Percentiles rank a stretch among this genome's conserved stretches.
Evolutionary conservation across 1,140 invertebrate genomes (phyloP).

Genomic region (Rhyzopertha dominica): DNA sequence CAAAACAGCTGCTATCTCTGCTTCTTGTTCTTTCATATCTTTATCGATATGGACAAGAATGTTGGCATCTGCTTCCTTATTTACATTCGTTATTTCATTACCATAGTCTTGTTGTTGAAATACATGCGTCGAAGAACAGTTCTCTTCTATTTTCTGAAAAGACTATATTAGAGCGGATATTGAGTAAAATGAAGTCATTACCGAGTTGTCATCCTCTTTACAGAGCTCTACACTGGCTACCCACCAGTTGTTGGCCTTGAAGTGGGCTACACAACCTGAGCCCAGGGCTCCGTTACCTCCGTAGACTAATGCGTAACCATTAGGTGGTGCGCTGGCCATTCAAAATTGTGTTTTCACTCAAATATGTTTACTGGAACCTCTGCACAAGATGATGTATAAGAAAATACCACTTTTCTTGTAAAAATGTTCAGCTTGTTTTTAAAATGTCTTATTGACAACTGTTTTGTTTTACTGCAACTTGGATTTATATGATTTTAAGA

Average conservation of each 20-base stretch:
- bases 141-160: too few species aligned
- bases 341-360: conserved; percentile 2
- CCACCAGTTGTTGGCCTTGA: conserved; percentile 88
- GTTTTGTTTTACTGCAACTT: too few species aligned
- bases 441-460: too few species aligned
- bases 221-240: conserved; percentile 84
- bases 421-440: neutral
- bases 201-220: too few species aligned
- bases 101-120: too few species aligned
- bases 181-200: too few species aligned
- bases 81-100: conserved; percentile 50
- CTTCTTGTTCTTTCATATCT: conserved; percentile 71
- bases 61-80: conserved; percentile 84
- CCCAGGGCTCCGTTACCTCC: conserved; percentile 91
- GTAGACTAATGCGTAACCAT: conserved; percentile 76
- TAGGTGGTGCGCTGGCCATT: conserved; percentile 10
- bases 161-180: too few species aligned
- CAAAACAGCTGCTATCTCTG: conserved; percentile 56
- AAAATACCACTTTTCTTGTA: neutral
- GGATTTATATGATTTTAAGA: too few species aligned
- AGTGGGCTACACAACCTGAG: conserved; percentile 72
- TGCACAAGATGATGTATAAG: neutral
- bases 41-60: conserved; percentile 71
- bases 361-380: conserved; percentile 4
- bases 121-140: too few species aligned